Conservation (phyloP, 2,797 vertebrate genomes). For the Yasuhikotakia modesta region DNA sequence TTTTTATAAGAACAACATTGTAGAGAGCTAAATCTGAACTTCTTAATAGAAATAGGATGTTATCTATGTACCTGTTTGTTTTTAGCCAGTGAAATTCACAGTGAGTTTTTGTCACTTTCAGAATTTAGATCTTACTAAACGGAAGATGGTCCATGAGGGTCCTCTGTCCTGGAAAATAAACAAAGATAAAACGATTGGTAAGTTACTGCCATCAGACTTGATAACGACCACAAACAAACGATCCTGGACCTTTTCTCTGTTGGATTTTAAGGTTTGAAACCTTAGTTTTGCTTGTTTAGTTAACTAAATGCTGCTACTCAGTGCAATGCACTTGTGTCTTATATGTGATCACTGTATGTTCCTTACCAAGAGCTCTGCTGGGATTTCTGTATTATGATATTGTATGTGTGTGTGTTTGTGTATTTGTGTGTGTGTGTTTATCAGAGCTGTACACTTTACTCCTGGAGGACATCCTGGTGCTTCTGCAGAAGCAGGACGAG, state of each 20-base stretch:
- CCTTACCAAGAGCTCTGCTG: neutral
- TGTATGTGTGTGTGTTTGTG: conserved; percentile 9
- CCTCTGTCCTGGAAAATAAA: conserved; percentile 95
- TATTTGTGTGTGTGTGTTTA: no score
- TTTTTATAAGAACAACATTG: neutral
- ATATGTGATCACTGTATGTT: neutral
- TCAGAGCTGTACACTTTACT: conserved; percentile 86
- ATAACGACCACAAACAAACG: no score
- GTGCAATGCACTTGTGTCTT: neutral
- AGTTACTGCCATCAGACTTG: conserved; percentile 46
- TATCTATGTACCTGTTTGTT: neutral
- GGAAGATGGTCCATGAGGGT: conserved; percentile 94
- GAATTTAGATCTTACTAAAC: conserved; percentile 96
- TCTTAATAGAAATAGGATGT: neutral
- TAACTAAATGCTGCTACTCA: no score
- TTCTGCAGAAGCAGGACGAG: conserved; percentile 96
- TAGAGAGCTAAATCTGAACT: neutral
- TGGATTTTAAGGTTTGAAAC: no score
- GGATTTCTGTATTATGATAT: neutral
- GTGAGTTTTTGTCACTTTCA: conserved; percentile 59
- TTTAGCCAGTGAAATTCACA: neutral
- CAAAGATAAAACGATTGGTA: conserved; percentile 95
- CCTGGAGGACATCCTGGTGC: conserved; percentile 93
- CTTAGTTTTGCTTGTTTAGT: no score
- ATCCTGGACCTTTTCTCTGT: no score